Conservation (phyloP, 2,113 vertebrate genomes). For the Felis catus region F.catus_Fca126_mat1.0 CM031423.1:24385501-24386000, state of each 20-base stretch:
- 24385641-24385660: constrained; percentile 47
- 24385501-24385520: constrained; percentile 35
- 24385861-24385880: not conserved
- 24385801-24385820: constrained; percentile 50
- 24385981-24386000: not conserved
- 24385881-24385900: not conserved
- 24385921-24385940: not conserved
- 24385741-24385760: not conserved
- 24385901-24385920: not conserved
- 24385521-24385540: not conserved
- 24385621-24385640: constrained; percentile 37
- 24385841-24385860: not conserved
- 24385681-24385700: constrained; percentile 50
- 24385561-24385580: constrained; percentile 33
- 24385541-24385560: constrained; percentile 36
- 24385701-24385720: constrained; percentile 20
- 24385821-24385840: constrained; percentile 40
- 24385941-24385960: not conserved
- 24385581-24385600: constrained; percentile 12
- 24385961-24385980: not conserved
- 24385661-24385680: constrained; percentile 41
- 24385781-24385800: constrained; percentile 38
- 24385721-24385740: not conserved
- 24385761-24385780: constrained; percentile 50
- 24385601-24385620: constrained; percentile 52